A percentile compares a stretch with the other conserved stretches of the same genome.
Conservation (phyloP, 2,797 vertebrate genomes). For the Kryptolebias ocellatus region DNA sequence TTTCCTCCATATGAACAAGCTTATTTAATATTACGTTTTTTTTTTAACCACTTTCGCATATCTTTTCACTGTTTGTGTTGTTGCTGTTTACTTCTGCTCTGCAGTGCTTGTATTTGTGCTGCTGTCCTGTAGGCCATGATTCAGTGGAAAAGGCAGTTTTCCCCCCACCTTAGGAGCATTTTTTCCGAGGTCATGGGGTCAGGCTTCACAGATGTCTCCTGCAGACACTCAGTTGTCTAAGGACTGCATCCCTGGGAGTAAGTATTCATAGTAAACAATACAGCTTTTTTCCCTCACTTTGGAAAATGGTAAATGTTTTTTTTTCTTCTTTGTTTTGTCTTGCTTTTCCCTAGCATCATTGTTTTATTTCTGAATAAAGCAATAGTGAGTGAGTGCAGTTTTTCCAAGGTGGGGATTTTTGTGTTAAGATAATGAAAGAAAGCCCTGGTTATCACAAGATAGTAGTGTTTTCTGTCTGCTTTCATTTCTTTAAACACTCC, state of each 20-base stretch:
- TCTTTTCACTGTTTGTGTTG: conserved; percentile 43
- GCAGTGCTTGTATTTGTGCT: conserved; percentile 67
- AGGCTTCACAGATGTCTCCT: conserved; percentile 90
- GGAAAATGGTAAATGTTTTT: conserved; percentile 76
- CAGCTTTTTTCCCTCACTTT: conserved; percentile 70
- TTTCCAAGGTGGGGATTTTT: conserved; percentile 75
- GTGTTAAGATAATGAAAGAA: conserved; percentile 72
- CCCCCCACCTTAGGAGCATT: conserved; percentile 90
- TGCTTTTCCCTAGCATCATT: conserved; percentile 50
- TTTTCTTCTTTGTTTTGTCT: conserved; percentile 33
- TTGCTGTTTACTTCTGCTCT: conserved; percentile 49
- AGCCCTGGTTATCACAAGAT: conserved; percentile 77
- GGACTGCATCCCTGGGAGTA: conserved; percentile 86
- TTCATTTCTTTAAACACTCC: conserved; percentile 79
- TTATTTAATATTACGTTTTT: neutral
- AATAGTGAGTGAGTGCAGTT: conserved; percentile 43
- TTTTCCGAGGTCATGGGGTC: conserved; percentile 90
- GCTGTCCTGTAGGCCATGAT: conserved; percentile 79
- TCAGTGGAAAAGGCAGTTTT: conserved; percentile 78
- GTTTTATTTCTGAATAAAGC: conserved; percentile 70
- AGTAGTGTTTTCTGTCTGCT: conserved; percentile 76
- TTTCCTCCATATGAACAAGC: conserved; percentile 10
- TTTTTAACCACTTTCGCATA: conserved; percentile 20
- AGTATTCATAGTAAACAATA: conserved; percentile 87
- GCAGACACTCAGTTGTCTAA: conserved; percentile 92